Evolutionary conservation across 2,888 invertebrate species (phyloP).

Genomic region (Tenthredo notha): DNA sequence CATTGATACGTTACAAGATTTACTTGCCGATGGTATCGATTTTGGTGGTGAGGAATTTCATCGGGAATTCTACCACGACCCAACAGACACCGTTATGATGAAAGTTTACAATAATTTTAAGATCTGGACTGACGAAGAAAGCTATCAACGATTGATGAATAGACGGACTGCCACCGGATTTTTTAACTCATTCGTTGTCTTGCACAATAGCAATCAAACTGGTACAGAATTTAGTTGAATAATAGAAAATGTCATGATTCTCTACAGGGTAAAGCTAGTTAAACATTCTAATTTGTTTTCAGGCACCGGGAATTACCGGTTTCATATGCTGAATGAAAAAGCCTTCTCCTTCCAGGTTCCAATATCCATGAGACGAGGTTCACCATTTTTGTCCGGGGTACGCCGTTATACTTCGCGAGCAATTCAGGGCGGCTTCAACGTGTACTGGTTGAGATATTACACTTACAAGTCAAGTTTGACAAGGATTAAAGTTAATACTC

Average conservation of each 20-base stretch:
- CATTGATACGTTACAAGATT: slow-evolving; percentile 16
- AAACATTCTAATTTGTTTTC: neutral
- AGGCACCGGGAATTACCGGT: neutral
- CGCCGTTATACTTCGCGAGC: slow-evolving; percentile 4
- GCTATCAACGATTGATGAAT: neutral
- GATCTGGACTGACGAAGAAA: neutral
- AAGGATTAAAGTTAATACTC: neutral
- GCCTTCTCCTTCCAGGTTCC: slow-evolving; percentile 21
- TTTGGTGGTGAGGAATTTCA: slow-evolving; percentile 23
- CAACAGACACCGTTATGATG: slow-evolving; percentile 6
- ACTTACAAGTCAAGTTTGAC: neutral
- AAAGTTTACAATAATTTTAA: slow-evolving; percentile 30
- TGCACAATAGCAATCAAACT: neutral
- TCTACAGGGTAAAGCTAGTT: neutral
- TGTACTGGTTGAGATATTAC: slow-evolving; percentile 32
- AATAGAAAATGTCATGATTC: neutral
- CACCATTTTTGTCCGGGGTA: neutral
- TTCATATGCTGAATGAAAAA: slow-evolving; percentile 33
- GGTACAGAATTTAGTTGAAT: neutral
- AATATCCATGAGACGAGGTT: slow-evolving; percentile 35
- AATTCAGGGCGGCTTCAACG: slow-evolving; percentile 22
- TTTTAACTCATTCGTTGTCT: neutral
- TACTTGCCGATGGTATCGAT: slow-evolving; percentile 2
- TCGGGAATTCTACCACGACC: slow-evolving; percentile 18
- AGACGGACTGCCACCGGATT: neutral